Base-by-base conservation (phyloP, 1,140 invertebrate genomes). In the Berghia stephanieae region DNA sequence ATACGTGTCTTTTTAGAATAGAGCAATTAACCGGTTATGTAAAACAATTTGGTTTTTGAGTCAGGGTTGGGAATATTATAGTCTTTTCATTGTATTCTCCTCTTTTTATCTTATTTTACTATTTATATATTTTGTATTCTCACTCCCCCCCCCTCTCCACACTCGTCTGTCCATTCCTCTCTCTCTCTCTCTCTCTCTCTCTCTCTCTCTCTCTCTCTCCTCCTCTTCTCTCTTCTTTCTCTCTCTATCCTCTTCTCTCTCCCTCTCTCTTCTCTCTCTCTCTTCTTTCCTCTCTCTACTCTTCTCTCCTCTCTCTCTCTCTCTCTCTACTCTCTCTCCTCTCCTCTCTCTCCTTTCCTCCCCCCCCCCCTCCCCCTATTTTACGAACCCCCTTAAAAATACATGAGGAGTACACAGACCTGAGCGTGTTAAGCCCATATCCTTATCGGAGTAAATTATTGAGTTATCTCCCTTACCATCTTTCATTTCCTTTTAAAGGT, bases 291-390 rank as follows among this genome's bases (percentile, higher is more conserved):
- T 46, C 24, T 34, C 46, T 46, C 24, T 46, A 16, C 46, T 24
- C 38, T 42, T 71, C 24, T 46, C 44, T 46, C 8, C 43, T 42
- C 46, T 16, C 43, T 44, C 46, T 24, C 43, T 42, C 46, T 40
- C 38, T 24, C 36, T 24, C 43, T 40, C 36, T 24, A 24, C 69
- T 71, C 36, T 71, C 69, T 44, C 44, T 71, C 36, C 27, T 46
- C 24, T 46, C 24, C 24, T 24, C n/a, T 24, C 40, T 44, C 44
- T 43, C 40, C 24, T 46, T 24, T 76, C 78, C 85, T 78, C 86
- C 89, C 18, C 80, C 85, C 44, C 90, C 87, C 78, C 83, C 89
- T 68, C 81, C 82, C 60, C 70, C 83, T 31, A n/a, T n/a, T n/a
- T n/a, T n/a, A n/a, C n/a, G n/a, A n/a, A n/a, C n/a, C n/a, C n/a